Conservation (phyloP, 1,140 invertebrate species). For the Euglossa dilemma region DNA sequence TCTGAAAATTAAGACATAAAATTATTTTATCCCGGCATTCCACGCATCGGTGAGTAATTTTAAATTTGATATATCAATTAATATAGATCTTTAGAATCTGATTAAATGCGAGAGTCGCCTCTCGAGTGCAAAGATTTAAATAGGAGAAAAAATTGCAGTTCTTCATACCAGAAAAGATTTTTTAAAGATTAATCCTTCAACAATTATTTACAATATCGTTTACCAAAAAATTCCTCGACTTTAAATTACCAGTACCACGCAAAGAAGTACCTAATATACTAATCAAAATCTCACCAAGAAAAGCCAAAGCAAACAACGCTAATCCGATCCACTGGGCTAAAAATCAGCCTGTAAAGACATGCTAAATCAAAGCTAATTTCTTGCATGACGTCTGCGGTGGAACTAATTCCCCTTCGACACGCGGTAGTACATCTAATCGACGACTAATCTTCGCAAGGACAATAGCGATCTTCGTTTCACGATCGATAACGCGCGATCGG, state of each 20-base stretch:
- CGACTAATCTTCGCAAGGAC: constrained; percentile 45
- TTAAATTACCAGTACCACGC: not conserved
- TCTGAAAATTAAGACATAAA: no score
- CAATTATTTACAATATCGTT: not conserved
- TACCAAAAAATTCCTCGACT: not conserved
- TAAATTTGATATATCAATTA: no score
- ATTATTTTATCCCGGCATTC: no score
- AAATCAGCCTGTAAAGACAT: not conserved
- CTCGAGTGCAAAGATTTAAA: no score
- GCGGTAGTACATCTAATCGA: constrained; percentile 38
- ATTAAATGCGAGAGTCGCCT: no score
- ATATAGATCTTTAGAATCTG: no score
- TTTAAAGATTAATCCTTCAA: not conserved
- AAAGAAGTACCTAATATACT: not conserved
- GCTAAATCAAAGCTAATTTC: constrained; percentile 30
- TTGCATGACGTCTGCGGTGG: constrained; percentile 17
- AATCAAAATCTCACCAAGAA: not conserved
- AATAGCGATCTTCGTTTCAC: not conserved
- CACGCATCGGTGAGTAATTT: no score
- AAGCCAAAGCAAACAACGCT: not conserved
- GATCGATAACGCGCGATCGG: constrained; percentile 1
- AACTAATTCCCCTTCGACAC: constrained; percentile 37
- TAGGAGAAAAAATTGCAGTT: no score
- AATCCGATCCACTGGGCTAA: not conserved
- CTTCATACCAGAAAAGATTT: not conserved